Conservation (phyloP, 2,888 invertebrate species). For the Microctonus brassicae region DNA sequence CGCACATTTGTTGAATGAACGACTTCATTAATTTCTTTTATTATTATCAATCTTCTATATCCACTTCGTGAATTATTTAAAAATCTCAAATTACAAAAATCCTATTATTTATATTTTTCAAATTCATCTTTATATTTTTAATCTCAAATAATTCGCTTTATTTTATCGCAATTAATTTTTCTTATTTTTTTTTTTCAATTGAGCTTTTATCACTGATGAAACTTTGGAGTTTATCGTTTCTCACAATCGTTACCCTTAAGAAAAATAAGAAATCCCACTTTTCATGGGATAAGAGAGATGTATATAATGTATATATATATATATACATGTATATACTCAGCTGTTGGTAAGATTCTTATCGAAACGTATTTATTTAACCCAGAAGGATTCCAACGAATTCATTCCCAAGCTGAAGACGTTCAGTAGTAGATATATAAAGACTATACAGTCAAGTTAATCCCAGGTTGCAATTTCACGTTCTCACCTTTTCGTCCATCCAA, state of each 20-base stretch:
- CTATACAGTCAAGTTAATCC: slow-evolving; percentile 10
- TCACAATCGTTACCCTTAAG: neutral
- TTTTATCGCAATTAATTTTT: neutral
- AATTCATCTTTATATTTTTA: no score
- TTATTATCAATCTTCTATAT: neutral
- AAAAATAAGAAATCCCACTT: neutral
- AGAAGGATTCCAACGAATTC: neutral
- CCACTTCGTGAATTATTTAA: slow-evolving; percentile 8
- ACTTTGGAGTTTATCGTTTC: neutral
- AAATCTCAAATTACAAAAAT: no score
- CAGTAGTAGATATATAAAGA: neutral
- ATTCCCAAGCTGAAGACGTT: neutral
- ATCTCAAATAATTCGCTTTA: neutral
- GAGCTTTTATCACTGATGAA: neutral
- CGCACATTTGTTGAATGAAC: slow-evolving; percentile 9
- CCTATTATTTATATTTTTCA: no score
- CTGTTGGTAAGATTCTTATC: neutral
- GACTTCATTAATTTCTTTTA: neutral
- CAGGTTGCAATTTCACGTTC: slow-evolving; percentile 39
- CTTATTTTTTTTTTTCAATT: slow-evolving; percentile 34
- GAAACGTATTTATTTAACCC: slow-evolving; percentile 46
- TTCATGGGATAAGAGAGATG: neutral
- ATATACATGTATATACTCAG: neutral
- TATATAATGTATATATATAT: neutral
- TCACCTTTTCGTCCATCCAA: slow-evolving; percentile 16